Base-by-base conservation (phyloP, 2,113 vertebrate genomes). In the Prunella fulvescens region DNA sequence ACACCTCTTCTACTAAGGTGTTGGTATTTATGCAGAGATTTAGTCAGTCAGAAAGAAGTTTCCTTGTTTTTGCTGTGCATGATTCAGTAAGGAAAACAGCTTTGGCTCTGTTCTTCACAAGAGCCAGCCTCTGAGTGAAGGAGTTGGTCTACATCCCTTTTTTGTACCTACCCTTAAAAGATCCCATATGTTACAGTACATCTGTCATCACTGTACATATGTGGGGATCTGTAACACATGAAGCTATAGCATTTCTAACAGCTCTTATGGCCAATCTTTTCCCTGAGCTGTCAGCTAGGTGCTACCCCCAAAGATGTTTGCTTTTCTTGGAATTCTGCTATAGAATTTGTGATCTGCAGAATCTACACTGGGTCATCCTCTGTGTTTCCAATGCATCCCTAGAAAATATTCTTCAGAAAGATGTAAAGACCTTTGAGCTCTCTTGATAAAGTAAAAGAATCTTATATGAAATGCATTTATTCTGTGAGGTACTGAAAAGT, bases 141-240 rank as follows among this genome's bases (percentile, higher is more conserved):
- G 66, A 79, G 67, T 44, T 92, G 56, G 57, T 91, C 83, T 81
- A 57, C 45, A 84, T 51, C 73, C 80, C 48, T 50, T 88, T 91
- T 91, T 90, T 83, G 84, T 47, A 91, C 31, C 64, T 81, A 89
- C 82, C 51, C 91, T 93, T 90, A 95, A 85, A 94, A 92, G 84
- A 90, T 91, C 92, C 94, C 97, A 96, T 95, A 94, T 95, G 96
- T 91, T 96, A 81, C 86, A 84, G 71, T 40, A 86, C 67, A 90
- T 96, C 97, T 95, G 95, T 96, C 96, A 97, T 93, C 97, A 83
- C 93, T 76, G 53, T 95, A 95, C 96, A 96, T 91, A 97, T 94
- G 95, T 61, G 72, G 53, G 73, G 81, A 88, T 91, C 85, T 80
- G 57, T 94, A 96, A 95, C 92, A 88, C 76, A 90, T 28, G 80